A percentile compares a stretch with the other conserved stretches of the same genome.
Evolutionary conservation across 1,140 invertebrate species (phyloP).

Genomic region (Charaxes varanes): DNA sequence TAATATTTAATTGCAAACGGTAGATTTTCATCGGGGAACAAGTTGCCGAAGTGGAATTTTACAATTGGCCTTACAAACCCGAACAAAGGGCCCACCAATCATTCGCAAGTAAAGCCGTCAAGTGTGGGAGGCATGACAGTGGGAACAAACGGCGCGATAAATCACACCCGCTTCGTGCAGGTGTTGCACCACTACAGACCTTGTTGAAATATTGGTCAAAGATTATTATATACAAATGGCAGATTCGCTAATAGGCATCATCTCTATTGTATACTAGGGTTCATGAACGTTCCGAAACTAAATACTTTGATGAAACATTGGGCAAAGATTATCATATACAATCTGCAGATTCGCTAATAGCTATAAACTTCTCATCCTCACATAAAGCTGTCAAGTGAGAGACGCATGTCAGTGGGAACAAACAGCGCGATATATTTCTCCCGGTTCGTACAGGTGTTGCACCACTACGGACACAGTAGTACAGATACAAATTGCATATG

Average conservation of each 20-base stretch:
- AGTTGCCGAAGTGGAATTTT: constrained; percentile 13
- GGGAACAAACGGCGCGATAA: constrained; percentile 45
- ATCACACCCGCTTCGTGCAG: constrained; percentile 49
- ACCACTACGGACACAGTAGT: constrained; percentile 34
- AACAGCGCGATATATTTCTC: constrained; percentile 48
- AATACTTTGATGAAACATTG: too few relatives aligned
- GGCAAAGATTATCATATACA: too few relatives aligned
- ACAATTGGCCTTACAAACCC: constrained; percentile 19
- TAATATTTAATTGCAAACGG: too few relatives aligned
- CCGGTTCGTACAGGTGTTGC: constrained; percentile 50
- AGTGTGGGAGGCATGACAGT: constrained; percentile 22
- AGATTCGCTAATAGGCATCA: constrained; percentile 3
- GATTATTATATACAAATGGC: constrained; percentile 1
- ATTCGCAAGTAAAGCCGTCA: constrained; percentile 28
- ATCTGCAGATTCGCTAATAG: too few relatives aligned
- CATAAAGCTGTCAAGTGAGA: constrained; percentile 26
- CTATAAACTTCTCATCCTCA: too few relatives aligned
- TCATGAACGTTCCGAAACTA: too few relatives aligned
- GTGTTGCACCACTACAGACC: constrained; percentile 38
- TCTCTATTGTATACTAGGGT: too few relatives aligned
- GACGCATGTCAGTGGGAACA: constrained; percentile 28
- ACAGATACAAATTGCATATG: constrained; percentile 5
- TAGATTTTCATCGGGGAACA: constrained; percentile 1
- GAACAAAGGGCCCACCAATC: constrained; percentile 25
- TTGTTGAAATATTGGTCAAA: constrained; percentile 45